Base-by-base conservation (phyloP, 1,140 invertebrate genomes). In the Lucilia cuprina region DNA sequence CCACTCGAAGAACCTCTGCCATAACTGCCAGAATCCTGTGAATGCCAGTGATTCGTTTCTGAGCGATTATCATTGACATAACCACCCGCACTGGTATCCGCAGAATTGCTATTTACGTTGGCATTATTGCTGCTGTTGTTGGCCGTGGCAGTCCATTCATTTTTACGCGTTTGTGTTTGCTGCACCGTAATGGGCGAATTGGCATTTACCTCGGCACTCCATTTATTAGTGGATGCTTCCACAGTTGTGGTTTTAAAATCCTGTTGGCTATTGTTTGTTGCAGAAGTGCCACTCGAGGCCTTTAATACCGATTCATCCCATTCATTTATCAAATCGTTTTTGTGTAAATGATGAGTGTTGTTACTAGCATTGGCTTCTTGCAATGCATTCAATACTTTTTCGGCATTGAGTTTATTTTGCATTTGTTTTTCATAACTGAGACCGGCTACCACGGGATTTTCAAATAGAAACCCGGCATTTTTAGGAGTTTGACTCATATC, bases 131-230 rank as follows among this genome's bases (percentile, higher is more conserved):
- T 19, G 34, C 21, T 35, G 30, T 19, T 34, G 19, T 21, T 82
- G 49, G 74, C 75, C 21, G 74, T 83, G 10, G 88, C 85, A 10
- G 87, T 85, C 89, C 89, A 90, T 35, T 90, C 89, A 75, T 89
- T 89, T 74, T 90, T 89, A 60, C 83, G 85, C n/a, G 83, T 21
- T 55, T 84, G 35, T 74, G 80, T 50, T 82, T 82, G 84, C 47
- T 84, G 82, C 74, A 84, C 83, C 82, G 86, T 86, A 13, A 74
- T 86, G 86, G 85, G 85, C 87, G 80, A 86, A 86, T 83, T 65
- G 17, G 89, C 86, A 84, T 90, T 89, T 86, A 91, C 88, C 50
- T 91, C 89, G 4, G 86, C 87, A 85, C 89, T 91, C 89, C 89
- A 91, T 82, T 91, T 90, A 60, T 86, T 91, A 41, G 80, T 55